Evolutionary conservation across 2,888 invertebrate species (phyloP).

Genomic region (Drosophila helvetica): DNA sequence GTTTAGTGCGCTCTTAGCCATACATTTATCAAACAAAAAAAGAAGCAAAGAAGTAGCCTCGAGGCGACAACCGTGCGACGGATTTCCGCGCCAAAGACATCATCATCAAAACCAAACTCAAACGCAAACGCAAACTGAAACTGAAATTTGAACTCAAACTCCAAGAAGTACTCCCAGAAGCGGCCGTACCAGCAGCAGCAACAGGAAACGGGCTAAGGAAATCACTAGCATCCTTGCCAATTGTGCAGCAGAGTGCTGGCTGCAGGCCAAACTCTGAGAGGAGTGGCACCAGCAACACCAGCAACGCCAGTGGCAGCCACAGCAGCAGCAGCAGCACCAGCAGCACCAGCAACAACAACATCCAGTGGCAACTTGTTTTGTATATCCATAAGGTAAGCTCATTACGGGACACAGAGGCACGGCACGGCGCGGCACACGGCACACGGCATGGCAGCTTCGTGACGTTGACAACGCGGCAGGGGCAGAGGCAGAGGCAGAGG

Average conservation of each 20-base stretch:
- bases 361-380: slow-evolving; percentile 48
- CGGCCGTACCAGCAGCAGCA: slow-evolving; percentile 48
- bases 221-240: slow-evolving; percentile 57
- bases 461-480: slow-evolving; percentile 56
- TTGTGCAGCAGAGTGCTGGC: slow-evolving; percentile 65
- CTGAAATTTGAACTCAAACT: background rate
- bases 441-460: slow-evolving; percentile 6
- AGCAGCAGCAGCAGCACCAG: slow-evolving; percentile 11
- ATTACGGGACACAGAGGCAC: slow-evolving; percentile 56
- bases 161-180: background rate
- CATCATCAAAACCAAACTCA: slow-evolving; percentile 41
- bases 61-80: slow-evolving; percentile 56
- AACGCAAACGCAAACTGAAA: slow-evolving; percentile 13
- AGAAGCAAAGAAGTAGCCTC: slow-evolving; percentile 36
- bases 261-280: slow-evolving; percentile 24
- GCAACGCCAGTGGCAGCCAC: slow-evolving; percentile 19
- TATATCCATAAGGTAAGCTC: slow-evolving; percentile 74
- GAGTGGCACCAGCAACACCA: slow-evolving; percentile 43
- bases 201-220: slow-evolving; percentile 64
- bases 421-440: background rate
- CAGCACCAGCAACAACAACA: slow-evolving; percentile 37
- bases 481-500: background rate
- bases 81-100: slow-evolving; percentile 68
- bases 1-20: slow-evolving; percentile 55
- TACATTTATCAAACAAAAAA: slow-evolving; percentile 54